These are phyloP conservation scores for Takifugu ocellatus DNA, from an alignment of 2,797 vertebrate species.

Conservation along the genomic window DNA sequence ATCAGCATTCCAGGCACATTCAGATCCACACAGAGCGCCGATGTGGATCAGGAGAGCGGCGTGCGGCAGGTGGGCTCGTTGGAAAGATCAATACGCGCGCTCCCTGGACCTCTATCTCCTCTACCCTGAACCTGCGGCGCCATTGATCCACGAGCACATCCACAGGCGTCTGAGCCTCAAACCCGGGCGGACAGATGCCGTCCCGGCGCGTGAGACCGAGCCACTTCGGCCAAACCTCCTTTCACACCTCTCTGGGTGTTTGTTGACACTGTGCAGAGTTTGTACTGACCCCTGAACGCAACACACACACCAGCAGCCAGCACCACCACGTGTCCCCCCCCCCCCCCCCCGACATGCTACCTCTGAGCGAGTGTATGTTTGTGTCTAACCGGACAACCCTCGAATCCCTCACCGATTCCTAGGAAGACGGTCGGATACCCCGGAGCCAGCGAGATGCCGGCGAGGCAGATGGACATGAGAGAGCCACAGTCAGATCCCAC, in stretches of 20 bases:
- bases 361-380: neutral
- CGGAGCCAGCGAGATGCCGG: constrained; percentile 82
- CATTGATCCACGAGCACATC: constrained; percentile 69
- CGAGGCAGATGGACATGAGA: constrained; percentile 84
- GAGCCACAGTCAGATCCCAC: constrained; percentile 84
- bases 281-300: constrained; percentile 32
- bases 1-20: constrained; percentile 12
- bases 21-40: constrained; percentile 9
- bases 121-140: constrained; percentile 55
- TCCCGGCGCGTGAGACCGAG: no score
- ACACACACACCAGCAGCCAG: no score
- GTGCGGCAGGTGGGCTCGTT: constrained; percentile 56
- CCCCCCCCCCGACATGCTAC: no score
- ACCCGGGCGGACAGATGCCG: constrained; percentile 21
- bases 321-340: no score
- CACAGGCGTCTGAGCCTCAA: constrained; percentile 37
- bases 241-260: no score
- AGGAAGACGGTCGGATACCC: constrained; percentile 84
- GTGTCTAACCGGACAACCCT: constrained; percentile 77
- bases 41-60: constrained; percentile 33
- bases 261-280: constrained; percentile 3
- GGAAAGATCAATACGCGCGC: constrained; percentile 55
- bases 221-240: no score
- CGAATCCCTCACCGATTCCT: constrained; percentile 74
- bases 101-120: constrained; percentile 50